Percentiles rank a stretch among this genome's conserved stretches.
These are phyloP conservation scores for Sebastes taczanowskii DNA, from an alignment of 2,797 vertebrate species.

Conservation along the genomic window DNA sequence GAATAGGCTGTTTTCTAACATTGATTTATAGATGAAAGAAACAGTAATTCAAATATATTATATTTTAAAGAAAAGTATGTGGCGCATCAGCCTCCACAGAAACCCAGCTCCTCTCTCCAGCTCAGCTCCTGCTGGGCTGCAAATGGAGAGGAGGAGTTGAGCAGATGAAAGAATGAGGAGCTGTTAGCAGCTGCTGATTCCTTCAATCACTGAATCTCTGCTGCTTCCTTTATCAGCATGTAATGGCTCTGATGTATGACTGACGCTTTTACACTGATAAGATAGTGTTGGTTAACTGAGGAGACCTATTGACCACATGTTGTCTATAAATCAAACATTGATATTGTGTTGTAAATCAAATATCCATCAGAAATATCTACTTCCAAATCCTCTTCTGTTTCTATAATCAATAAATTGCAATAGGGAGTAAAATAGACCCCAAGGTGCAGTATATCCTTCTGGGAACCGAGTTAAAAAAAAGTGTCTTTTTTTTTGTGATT, in stretches of 20 bases:
- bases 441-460: rapidly evolving
- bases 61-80: background rate
- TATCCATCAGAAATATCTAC: background rate
- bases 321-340: background rate
- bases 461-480: too few relatives aligned
- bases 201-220: conserved; percentile 24
- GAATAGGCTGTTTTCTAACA: background rate
- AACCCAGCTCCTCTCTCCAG: background rate
- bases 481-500: too few relatives aligned
- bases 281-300: background rate
- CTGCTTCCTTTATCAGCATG: conserved; percentile 48
- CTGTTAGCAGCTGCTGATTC: conserved; percentile 58
- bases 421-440: background rate
- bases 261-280: conserved; percentile 31
- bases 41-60: background rate
- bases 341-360: background rate
- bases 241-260: conserved; percentile 37
- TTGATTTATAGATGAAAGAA: background rate
- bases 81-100: background rate
- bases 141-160: conserved; percentile 58
- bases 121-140: conserved; percentile 66
- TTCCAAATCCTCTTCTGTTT: background rate
- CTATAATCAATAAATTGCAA: too few relatives aligned
- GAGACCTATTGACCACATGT: background rate
- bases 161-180: conserved; percentile 51